Evolutionary conservation across 1,140 invertebrate genomes (phyloP).

Genomic region (Akabosia matsudoensis): DNA sequence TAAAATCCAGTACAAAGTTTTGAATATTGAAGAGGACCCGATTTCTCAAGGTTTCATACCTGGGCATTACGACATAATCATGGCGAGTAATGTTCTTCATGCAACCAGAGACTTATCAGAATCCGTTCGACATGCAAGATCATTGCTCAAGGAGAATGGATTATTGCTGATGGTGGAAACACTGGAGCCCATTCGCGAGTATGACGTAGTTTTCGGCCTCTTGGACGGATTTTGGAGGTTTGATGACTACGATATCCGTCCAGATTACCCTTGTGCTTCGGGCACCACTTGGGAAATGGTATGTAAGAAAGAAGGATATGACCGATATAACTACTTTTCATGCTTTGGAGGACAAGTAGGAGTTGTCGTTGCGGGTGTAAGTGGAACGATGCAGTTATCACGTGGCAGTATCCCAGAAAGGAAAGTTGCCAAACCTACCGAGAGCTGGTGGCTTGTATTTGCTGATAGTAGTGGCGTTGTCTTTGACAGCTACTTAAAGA

Average conservation of each 20-base stretch:
- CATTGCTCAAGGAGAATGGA: background rate
- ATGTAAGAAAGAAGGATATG: slow-evolving; percentile 1
- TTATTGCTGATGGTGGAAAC: slow-evolving; percentile 23
- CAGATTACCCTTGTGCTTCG: slow-evolving; percentile 8
- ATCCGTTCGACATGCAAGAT: slow-evolving; percentile 9
- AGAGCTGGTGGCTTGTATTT: background rate
- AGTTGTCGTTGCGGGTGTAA: background rate
- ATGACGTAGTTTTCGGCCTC: slow-evolving; percentile 27
- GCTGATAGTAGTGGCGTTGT: background rate
- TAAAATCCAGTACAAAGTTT: slow-evolving; percentile 23
- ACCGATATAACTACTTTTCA: background rate
- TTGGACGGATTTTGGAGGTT: slow-evolving; percentile 38
- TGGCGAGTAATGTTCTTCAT: slow-evolving; percentile 35
- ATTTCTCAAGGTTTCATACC: slow-evolving; percentile 31
- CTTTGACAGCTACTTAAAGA: background rate
- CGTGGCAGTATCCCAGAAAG: background rate
- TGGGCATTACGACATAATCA: slow-evolving; percentile 29
- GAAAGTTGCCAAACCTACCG: background rate
- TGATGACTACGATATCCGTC: slow-evolving; percentile 27
- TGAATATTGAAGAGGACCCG: slow-evolving; percentile 40
- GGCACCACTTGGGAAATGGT: background rate
- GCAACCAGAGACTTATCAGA: slow-evolving; percentile 28
- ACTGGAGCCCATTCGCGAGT: background rate
- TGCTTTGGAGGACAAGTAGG: slow-evolving; percentile 9
- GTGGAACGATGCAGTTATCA: background rate